A percentile compares a stretch with the other conserved stretches of the same genome.
These are phyloP conservation scores for Theristicus caerulescens DNA, from an alignment of 2,113 vertebrate species.

Conservation along the genomic window DNA sequence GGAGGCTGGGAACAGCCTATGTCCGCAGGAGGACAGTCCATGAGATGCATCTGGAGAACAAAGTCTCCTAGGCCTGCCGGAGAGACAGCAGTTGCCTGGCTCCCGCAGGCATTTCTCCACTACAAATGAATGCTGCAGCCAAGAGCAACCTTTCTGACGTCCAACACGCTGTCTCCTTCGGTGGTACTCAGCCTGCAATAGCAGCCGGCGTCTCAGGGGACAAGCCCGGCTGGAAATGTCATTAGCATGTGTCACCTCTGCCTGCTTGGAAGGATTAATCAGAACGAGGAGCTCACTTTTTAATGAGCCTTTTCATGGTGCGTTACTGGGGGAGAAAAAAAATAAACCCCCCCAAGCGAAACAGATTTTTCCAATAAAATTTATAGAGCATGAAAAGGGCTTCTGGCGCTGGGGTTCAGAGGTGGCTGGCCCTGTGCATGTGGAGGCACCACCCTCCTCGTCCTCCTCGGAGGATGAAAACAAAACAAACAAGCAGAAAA, in stretches of 20 bases:
- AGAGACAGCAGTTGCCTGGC: neutral
- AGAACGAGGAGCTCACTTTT: slow-evolving; percentile 25
- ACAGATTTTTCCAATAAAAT: slow-evolving; percentile 73
- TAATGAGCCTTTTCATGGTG: slow-evolving; percentile 58
- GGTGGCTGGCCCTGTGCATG: neutral
- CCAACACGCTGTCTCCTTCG: neutral
- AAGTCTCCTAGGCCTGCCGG: neutral
- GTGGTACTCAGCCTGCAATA: neutral
- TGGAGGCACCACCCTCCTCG: neutral
- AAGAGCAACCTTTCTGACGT: slow-evolving; percentile 21
- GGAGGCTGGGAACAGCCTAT: neutral
- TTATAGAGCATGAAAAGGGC: slow-evolving; percentile 77
- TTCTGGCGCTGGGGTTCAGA: slow-evolving; percentile 38
- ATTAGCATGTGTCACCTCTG: slow-evolving; percentile 70
- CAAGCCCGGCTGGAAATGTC: slow-evolving; percentile 73
- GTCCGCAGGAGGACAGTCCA: neutral
- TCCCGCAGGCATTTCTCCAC: slow-evolving; percentile 15
- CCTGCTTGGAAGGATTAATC: slow-evolving; percentile 52
- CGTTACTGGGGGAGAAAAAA: neutral
- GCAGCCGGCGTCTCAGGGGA: neutral
- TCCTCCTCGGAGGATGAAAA: neutral
- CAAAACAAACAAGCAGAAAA: slow-evolving; percentile 26
- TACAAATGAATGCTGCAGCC: neutral
- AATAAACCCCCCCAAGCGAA: neutral
- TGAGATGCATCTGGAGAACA: neutral